A percentile compares a stretch with the other conserved stretches of the same genome.
Evolutionary conservation across 2,113 vertebrate genomes (phyloP).

Genomic region (Meles meles): DNA sequence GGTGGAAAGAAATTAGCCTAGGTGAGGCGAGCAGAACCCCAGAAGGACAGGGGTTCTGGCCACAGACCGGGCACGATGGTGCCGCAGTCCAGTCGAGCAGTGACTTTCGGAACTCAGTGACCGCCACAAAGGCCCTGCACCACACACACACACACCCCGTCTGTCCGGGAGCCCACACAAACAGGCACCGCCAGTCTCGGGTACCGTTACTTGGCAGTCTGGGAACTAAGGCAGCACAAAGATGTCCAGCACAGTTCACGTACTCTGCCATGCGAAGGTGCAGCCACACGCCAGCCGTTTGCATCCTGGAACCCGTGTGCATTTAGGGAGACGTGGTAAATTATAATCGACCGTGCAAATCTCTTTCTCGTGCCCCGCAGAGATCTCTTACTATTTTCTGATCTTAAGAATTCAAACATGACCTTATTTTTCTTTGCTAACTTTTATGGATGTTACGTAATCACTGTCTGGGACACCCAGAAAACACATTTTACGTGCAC

Average conservation of each 20-base stretch:
- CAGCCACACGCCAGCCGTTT: not conserved
- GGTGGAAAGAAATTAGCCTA: rapidly evolving
- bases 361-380: not conserved
- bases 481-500: not conserved
- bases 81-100: no score
- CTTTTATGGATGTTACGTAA: not conserved
- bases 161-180: no score
- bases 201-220: rapidly evolving
- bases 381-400: not conserved
- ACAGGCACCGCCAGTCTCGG: not conserved
- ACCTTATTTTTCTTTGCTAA: not conserved
- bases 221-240: rapidly evolving
- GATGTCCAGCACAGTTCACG: no score
- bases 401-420: not conserved
- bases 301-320: not conserved
- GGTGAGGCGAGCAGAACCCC: rapidly evolving
- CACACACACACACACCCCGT: no score
- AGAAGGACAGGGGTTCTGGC: rapidly evolving
- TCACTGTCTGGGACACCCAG: not conserved
- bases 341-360: rapidly evolving
- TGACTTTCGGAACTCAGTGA: rapidly evolving
- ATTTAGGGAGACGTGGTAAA: not conserved
- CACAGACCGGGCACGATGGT: rapidly evolving
- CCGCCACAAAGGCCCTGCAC: no score
- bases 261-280: rapidly evolving